Base-by-base conservation (phyloP, 2,113 vertebrate species). In the Copsychus sechellarum region DNA sequence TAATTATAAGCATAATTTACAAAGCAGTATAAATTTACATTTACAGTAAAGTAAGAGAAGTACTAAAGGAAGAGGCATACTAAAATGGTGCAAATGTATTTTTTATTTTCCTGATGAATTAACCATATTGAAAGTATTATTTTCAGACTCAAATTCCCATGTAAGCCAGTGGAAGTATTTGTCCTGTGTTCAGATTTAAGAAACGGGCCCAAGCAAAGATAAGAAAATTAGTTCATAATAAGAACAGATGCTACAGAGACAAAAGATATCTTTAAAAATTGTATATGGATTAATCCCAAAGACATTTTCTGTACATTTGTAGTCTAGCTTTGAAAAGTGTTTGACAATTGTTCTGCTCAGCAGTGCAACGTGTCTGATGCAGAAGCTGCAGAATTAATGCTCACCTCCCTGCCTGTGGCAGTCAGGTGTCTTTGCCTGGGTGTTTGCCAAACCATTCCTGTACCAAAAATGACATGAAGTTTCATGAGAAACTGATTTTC, bases 171-270 rank as follows among this genome's bases (percentile, higher is more conserved):
- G 51, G 84, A 94, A 96, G 80, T 77, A 67, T 60, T 86, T 83
- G 40, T 71, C 65, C 62, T 83, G 23, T 88, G 25, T 81, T 92
- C 48, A 86, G 85, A 78, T 80, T 85, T 82, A 70, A 95, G 79
- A 57, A 94, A 82, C 0, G 5, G 62, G 77, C 67, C 5, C n/a
- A 83, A 66, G n/a, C 8, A 56, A 43, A 88, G 93, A 83, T 81
- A 80, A 94, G 84, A 94, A 95, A 90, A 85, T 60, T 24, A 86
- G 58, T 88, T 95, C 85, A 74, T 95, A 60, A 78, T 93, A 90
- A 90, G 85, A 96, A 74, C 80, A 93, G 88, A 96, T 93, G 90
- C 64, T 74, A 43, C 42, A 66, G 56, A 86, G n/a, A 96, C 28
- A 50, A 92, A 94, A 86, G 48, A 24, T 42, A 38, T 58, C 61